A percentile compares a stretch with the other conserved stretches of the same genome.
phyloP scores from a whole-genome alignment of 1,140 invertebrate genomes.

The Plectus sambesii region DNA sequence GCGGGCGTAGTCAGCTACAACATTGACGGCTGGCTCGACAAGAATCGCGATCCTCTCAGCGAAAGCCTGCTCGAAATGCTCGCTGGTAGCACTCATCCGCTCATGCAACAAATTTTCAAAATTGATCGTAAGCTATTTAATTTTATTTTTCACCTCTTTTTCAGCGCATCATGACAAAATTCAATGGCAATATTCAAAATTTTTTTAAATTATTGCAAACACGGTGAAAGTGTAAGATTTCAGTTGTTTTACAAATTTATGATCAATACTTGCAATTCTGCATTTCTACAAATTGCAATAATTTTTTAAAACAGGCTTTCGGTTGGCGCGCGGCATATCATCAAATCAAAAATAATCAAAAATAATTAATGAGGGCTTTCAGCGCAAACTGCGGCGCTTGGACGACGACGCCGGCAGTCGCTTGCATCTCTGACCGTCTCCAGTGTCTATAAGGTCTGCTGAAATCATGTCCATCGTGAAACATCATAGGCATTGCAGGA shows the following conservation, averaged over 20 bases:
- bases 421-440: constrained; percentile 1
- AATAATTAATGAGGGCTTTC: constrained; percentile 14
- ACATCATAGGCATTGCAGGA: constrained; percentile 22
- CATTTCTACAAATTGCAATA: too few relatives aligned
- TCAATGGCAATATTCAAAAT: too few relatives aligned
- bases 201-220: constrained; percentile 15
- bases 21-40: constrained; percentile 93
- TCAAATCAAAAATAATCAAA: constrained; percentile 13
- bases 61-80: constrained; percentile 90
- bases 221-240: too few relatives aligned
- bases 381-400: background rate
- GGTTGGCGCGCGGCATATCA: too few relatives aligned
- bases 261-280: too few relatives aligned
- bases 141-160: background rate
- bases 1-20: constrained; percentile 91
- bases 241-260: too few relatives aligned
- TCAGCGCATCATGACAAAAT: constrained; percentile 12
- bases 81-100: constrained; percentile 33
- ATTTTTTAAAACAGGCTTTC: too few relatives aligned
- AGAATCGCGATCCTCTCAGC: constrained; percentile 98
- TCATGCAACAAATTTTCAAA: constrained; percentile 17
- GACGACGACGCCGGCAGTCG: background rate
- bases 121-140: constrained; percentile 5
- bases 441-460: background rate
- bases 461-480: too few relatives aligned